phyloP scores from a whole-genome alignment of 2,888 invertebrate species.

The Frankliniella fusca region DNA sequence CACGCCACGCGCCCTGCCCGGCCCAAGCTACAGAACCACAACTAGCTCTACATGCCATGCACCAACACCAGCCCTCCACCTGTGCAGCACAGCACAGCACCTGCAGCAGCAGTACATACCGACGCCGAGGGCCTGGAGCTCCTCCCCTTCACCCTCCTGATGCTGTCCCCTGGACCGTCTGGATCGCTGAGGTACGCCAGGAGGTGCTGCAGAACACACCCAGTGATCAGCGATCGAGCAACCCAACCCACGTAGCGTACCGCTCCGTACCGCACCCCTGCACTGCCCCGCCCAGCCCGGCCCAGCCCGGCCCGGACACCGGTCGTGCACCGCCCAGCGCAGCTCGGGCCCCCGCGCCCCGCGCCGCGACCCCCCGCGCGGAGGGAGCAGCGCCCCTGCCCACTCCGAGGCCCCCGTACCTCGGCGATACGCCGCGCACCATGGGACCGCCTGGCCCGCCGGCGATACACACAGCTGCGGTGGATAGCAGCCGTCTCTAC shows the following conservation, averaged over 20 bases:
- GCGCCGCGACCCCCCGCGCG: neutral
- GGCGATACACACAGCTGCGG: too few relatives aligned
- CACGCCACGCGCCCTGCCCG: neutral
- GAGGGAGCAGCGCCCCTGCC: neutral
- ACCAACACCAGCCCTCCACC: neutral
- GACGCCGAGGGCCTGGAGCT: constrained; percentile 16
- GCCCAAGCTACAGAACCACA: neutral
- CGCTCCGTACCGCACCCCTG: neutral
- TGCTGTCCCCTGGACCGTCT: constrained; percentile 37
- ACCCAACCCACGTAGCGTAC: neutral
- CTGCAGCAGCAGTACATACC: neutral
- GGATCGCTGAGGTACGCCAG: constrained; percentile 35
- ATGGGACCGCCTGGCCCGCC: too few relatives aligned
- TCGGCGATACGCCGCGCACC: neutral
- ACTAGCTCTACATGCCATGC: neutral
- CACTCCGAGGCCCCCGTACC: neutral
- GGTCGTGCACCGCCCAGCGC: neutral
- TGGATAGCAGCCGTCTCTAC: too few relatives aligned
- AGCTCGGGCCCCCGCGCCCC: neutral
- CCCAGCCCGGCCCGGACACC: neutral
- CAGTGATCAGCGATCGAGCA: neutral
- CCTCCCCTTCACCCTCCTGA: constrained; percentile 33
- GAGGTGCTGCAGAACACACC: constrained; percentile 38
- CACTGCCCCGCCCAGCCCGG: neutral
- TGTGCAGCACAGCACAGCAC: neutral